A percentile compares a stretch with the other conserved stretches of the same genome.
phyloP scores from a whole-genome alignment of 2,888 invertebrate genomes.

The Abscondita cerata region DNA sequence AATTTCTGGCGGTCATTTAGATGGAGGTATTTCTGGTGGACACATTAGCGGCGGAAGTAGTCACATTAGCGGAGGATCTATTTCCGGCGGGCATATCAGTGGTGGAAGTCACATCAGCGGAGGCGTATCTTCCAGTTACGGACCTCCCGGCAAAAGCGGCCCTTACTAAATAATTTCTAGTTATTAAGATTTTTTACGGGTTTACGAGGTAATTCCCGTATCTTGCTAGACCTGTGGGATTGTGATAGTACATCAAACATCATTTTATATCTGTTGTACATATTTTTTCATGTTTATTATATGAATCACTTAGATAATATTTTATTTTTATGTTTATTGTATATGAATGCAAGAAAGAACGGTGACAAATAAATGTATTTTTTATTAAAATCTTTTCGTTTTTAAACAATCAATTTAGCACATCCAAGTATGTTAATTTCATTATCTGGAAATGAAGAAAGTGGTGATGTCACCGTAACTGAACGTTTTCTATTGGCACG shows the following conservation, averaged over 20 bases:
- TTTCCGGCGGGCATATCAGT: conserved; percentile 43
- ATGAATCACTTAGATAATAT: conserved; percentile 43
- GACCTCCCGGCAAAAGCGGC: conserved; percentile 55
- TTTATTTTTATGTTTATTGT: conserved; percentile 43
- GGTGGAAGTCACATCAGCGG: conserved; percentile 32
- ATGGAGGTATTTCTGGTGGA: conserved; percentile 47
- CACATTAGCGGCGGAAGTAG: conserved; percentile 25
- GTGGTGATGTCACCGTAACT: neutral
- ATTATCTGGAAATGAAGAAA: neutral
- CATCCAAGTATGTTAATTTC: neutral
- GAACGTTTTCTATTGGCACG: neutral
- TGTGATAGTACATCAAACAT: conserved; percentile 38
- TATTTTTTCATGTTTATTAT: conserved; percentile 45
- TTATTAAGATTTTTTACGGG: conserved; percentile 36
- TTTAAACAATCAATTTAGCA: neutral
- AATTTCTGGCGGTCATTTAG: conserved; percentile 24
- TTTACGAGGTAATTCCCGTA: conserved; percentile 33
- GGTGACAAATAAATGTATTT: conserved; percentile 55
- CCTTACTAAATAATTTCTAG: conserved; percentile 43
- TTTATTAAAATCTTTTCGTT: conserved; percentile 10
- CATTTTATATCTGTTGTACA: conserved; percentile 46
- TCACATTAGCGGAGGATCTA: conserved; percentile 21
- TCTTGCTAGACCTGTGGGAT: conserved; percentile 39
- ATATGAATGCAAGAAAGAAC: conserved; percentile 47
- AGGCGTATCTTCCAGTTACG: conserved; percentile 48